Evolutionary conservation across 35 echinoderm and acorn worm genomes (phyloP).

Genomic region (Amphiura filiformis): DNA sequence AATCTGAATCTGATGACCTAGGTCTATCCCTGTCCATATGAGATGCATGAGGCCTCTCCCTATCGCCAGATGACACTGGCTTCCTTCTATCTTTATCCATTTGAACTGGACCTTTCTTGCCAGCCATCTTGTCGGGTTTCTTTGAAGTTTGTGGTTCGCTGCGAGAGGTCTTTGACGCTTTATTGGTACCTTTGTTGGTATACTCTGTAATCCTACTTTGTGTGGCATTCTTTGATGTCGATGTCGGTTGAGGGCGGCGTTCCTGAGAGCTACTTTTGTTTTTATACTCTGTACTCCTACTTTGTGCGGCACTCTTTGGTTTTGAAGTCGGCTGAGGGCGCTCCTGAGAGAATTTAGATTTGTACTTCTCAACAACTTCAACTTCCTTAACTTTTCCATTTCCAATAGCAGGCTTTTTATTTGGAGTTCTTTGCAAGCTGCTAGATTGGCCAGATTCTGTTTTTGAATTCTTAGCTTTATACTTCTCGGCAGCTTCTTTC

Average conservation of each 20-base stretch:
- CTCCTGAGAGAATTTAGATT: no score
- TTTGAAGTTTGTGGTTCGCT: background rate
- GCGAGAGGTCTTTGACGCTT: background rate
- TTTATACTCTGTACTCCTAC: no score
- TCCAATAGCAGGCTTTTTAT: background rate
- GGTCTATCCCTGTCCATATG: constrained; percentile 31
- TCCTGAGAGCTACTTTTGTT: no score
- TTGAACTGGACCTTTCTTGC: background rate
- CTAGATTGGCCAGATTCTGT: no score
- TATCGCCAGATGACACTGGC: background rate
- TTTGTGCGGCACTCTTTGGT: no score
- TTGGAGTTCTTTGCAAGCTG: background rate
- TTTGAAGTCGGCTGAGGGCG: no score
- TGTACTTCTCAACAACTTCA: background rate
- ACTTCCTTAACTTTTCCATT: background rate
- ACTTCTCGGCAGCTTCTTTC: background rate
- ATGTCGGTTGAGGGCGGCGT: no score
- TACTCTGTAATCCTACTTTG: background rate
- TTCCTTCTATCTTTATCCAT: background rate
- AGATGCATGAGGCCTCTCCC: background rate
- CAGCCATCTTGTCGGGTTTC: background rate
- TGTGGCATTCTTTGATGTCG: no score
- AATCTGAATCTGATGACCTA: constrained; percentile 18
- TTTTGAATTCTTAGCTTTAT: background rate
- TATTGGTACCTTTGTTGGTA: background rate